Evolutionary conservation across 2,888 invertebrate species (phyloP), one percentile per base, ranked within the genome.

Genomic region (Limnephilus auricula): DNA sequence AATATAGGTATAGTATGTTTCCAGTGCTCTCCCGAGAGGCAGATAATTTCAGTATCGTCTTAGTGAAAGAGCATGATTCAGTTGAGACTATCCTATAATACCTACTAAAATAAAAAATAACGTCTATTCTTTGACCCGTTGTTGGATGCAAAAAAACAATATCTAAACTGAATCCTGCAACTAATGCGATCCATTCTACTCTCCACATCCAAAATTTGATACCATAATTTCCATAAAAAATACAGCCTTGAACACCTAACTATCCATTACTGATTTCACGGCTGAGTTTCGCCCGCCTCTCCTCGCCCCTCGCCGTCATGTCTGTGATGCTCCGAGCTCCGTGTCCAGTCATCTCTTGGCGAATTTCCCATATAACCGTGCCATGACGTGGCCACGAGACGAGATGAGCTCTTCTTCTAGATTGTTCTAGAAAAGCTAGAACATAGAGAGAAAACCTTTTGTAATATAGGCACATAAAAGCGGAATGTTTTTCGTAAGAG

Each of bases 181-280:
- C 18, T 50, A 9, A 9, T 9, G 65, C 9, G n/a, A 65, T 65
- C 65, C 65, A 65, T n/a, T n/a, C n/a, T 9, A 5, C 65, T 65
- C 65, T 65, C 9, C 65, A 65, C 25, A 65, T 65, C n/a, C 65
- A 10, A 18, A 9, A 15, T 87, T 87, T 65, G 87, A 87, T 87
- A 87, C 87, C 34, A 65, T 87, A 50, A 65, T 87, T 50, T 32
- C 87, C 87, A 87, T 40, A 85, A 85, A 85, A 85, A 85, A 40
- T 85, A n/a, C 85, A 85, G 85, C 85, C 85, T 85, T 85, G 85
- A 85, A 40, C 85, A 40, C 40, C 65, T 50, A 87, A 50, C 87
- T 87, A 65, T 50, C 30, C 34, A 92, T 92, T 90, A 92, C 85
- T n/a, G 89, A 92, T 92, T 92, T 92, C 90, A 92, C 92, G 92